Evolutionary conservation across 2,113 vertebrate genomes (phyloP).

Genomic region (Addax nasomaculatus): DNA sequence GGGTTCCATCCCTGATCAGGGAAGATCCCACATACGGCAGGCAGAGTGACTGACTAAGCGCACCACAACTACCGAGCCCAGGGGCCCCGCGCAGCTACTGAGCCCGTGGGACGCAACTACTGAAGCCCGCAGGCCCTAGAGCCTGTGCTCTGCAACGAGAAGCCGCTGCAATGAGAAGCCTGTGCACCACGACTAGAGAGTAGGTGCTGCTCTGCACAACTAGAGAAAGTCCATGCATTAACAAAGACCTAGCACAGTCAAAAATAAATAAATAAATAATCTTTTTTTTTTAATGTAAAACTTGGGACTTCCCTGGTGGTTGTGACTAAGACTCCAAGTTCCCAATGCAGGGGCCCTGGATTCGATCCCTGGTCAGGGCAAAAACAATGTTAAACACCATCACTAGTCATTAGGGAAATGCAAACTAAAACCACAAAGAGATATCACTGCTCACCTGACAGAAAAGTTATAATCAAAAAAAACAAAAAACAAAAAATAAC

Average conservation of each 20-base stretch:
- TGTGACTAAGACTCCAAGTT: not conserved
- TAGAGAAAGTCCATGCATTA: not conserved
- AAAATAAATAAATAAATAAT: not conserved
- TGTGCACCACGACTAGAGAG: not conserved
- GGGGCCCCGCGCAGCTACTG: not conserved
- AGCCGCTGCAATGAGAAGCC: not conserved
- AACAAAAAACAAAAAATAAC: not conserved
- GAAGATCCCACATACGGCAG: not conserved
- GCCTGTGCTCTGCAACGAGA: not conserved
- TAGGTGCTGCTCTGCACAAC: not conserved
- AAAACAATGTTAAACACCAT: not conserved
- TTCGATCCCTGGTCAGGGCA: not conserved
- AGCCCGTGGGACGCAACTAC: rapidly evolving
- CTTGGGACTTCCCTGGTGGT: not conserved
- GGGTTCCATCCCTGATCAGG: not conserved
- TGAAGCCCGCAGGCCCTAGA: not conserved
- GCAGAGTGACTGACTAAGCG: not conserved
- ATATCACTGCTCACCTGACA: not conserved
- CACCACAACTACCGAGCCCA: not conserved
- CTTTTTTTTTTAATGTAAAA: not conserved
- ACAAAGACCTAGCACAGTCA: not conserved
- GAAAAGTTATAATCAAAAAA: not conserved
- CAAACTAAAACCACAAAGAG: not conserved
- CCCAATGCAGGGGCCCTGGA: not conserved
- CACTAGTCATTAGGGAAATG: not conserved